phyloP scores from a whole-genome alignment of 2,888 invertebrate genomes.

The Cerceris ruficornis region DNA sequence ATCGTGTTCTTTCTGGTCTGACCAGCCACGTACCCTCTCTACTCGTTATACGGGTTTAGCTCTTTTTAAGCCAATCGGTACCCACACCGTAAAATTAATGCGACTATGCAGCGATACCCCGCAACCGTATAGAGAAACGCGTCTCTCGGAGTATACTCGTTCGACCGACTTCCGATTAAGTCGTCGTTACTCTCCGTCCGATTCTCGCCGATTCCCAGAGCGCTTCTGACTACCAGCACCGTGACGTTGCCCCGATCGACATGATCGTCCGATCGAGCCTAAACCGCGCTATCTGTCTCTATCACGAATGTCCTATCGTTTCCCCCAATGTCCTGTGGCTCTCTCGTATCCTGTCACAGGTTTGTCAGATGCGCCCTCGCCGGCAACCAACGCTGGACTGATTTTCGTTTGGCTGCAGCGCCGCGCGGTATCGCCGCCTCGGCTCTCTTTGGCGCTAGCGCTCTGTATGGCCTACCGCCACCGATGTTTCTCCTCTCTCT shows the following conservation, averaged over 20 bases:
- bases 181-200: conserved; percentile 25
- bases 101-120: conserved; percentile 2
- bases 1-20: conserved; percentile 1
- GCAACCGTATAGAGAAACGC: conserved; percentile 30
- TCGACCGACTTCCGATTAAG: conserved; percentile 33
- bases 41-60: not conserved
- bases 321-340: conserved; percentile 21
- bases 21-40: conserved; percentile 1
- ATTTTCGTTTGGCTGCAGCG: conserved; percentile 78
- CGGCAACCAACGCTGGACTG: conserved; percentile 80
- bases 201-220: conserved; percentile 42
- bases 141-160: conserved; percentile 23
- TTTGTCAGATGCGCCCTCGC: conserved; percentile 74
- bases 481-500: conserved; percentile 29
- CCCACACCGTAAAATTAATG: not conserved
- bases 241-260: conserved; percentile 17
- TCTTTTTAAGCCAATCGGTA: not conserved
- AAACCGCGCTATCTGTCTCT: conserved; percentile 20
- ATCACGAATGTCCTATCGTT: conserved; percentile 35
- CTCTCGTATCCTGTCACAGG: conserved; percentile 44
- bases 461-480: conserved; percentile 61
- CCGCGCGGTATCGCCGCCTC: conserved; percentile 73
- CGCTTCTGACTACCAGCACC: conserved; percentile 54
- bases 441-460: conserved; percentile 67
- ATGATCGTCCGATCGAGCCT: conserved; percentile 34